Base-by-base conservation (phyloP, 1,140 invertebrate species). In the Euschistus heros region DNA sequence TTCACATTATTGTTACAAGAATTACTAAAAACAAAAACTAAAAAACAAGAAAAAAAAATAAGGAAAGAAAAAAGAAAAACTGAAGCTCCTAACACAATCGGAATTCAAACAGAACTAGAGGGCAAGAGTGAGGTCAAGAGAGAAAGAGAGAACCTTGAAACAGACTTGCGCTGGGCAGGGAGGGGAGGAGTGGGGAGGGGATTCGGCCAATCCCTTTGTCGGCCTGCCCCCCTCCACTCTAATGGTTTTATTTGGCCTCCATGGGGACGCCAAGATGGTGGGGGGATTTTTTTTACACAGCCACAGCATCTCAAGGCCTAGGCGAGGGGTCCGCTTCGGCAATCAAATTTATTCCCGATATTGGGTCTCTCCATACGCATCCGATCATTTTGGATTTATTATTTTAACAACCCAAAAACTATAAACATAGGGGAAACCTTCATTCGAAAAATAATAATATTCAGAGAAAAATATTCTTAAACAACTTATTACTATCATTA, bases 81-180 rank as follows among this genome's bases (percentile, higher is more conserved):
- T 17, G 47, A 50, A 50, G 47, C 22, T 50, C 47, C 47, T 50
- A 50, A 50, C 47, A 50, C 47, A 50, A 50, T 50, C 47, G 47
- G 47, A 50, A 50, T 50, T 50, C 47, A 50, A 50, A 50, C 47
- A 50, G 47, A 50, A 50, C 47, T 50, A 50, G 47, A 50, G 47
- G 47, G 47, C 47, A 50, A 50, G 47, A 50, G 47, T 50, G 47
- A 50, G 47, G 47, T 50, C 47, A 50, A 50, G 47, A 50, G 47
- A 50, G 47, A 50, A 50, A 50, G 47, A 50, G 47, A 22, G 47
- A 50, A 50, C 47, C 47, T 50, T 50, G 47, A 50, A 50, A 50
- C 47, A 50, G 47, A 14, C n/a, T 22, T 17, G 1, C 0, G n/a
- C n/a, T 18, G 2, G 47, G 22, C 10, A 50, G 47, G n/a, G 47